A percentile compares a stretch with the other conserved stretches of the same genome.
Evolutionary conservation across 2,888 invertebrate genomes (phyloP).

Genomic region (Rhaphigaster nebulosa): DNA sequence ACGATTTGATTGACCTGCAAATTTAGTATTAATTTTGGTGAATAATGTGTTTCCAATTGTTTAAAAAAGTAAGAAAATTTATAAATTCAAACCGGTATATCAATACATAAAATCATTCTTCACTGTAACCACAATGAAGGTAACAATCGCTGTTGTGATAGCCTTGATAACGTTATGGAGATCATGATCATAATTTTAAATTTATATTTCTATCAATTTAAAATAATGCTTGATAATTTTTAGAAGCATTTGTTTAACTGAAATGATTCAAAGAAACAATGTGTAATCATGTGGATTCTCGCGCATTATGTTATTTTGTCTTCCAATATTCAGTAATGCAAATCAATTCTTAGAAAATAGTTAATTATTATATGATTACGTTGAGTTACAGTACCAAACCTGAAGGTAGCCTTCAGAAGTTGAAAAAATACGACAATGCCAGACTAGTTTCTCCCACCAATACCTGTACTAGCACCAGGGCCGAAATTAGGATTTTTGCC

Average conservation of each 20-base stretch:
- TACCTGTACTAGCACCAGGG: too few relatives aligned
- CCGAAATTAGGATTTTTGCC: too few relatives aligned
- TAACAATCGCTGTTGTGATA: not conserved
- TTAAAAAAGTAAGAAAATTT: not conserved
- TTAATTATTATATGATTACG: too few relatives aligned
- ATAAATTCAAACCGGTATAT: not conserved
- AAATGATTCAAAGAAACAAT: not conserved
- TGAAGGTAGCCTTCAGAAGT: too few relatives aligned
- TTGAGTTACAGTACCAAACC: too few relatives aligned
- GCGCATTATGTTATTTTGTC: not conserved
- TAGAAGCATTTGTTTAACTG: not conserved
- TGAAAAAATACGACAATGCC: too few relatives aligned
- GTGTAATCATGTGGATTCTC: not conserved
- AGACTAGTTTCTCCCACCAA: too few relatives aligned
- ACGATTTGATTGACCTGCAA: not conserved
- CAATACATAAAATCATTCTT: conserved; percentile 10
- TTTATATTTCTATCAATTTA: not conserved
- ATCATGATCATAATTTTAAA: not conserved
- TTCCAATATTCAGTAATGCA: too few relatives aligned
- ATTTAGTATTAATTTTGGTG: not conserved
- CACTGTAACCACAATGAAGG: not conserved
- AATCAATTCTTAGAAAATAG: too few relatives aligned
- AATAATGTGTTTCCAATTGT: not conserved
- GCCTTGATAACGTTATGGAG: not conserved
- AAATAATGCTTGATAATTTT: not conserved